Conservation (phyloP, 2,888 invertebrate genomes). For the Galerucella pusilla region DNA sequence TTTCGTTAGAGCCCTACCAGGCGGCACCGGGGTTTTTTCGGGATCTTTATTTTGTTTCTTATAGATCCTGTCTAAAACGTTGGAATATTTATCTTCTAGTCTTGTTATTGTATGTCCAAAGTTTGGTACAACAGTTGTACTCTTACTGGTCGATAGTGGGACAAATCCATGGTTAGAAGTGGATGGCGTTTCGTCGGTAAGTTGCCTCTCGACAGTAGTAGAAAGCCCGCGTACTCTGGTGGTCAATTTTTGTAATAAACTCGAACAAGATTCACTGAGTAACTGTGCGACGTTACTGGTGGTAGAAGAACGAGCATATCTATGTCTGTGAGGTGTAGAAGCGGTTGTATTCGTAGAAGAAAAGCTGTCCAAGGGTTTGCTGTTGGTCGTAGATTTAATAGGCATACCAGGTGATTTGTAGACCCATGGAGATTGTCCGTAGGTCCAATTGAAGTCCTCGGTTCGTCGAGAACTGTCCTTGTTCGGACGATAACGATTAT, state of each 20-base stretch:
- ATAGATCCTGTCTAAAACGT: slow-evolving; percentile 78
- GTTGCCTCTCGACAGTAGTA: slow-evolving; percentile 64
- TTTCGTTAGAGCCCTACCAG: slow-evolving; percentile 70
- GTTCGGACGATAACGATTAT: slow-evolving; percentile 60
- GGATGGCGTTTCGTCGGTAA: slow-evolving; percentile 40
- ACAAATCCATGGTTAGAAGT: slow-evolving; percentile 40
- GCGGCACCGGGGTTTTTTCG: slow-evolving; percentile 75
- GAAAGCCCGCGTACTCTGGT: slow-evolving; percentile 83
- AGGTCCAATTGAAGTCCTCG: slow-evolving; percentile 32
- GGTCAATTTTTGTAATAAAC: slow-evolving; percentile 81
- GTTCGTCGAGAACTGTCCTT: slow-evolving; percentile 55
- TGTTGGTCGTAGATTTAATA: slow-evolving; percentile 43
- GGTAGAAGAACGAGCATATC: slow-evolving; percentile 83
- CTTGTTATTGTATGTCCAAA: slow-evolving; percentile 72
- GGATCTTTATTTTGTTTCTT: slow-evolving; percentile 68
- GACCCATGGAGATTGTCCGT: slow-evolving; percentile 39
- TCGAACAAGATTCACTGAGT: slow-evolving; percentile 87
- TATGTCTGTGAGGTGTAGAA: slow-evolving; percentile 62
- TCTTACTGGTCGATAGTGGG: slow-evolving; percentile 56
- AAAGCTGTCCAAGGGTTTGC: slow-evolving; percentile 46
- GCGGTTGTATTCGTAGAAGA: slow-evolving; percentile 45
- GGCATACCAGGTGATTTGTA: slow-evolving; percentile 44
- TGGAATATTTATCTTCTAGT: slow-evolving; percentile 83
- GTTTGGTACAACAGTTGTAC: slow-evolving; percentile 53
- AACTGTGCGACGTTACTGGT: slow-evolving; percentile 87